Evolutionary conservation across 2,797 vertebrate species (phyloP), one percentile per base, ranked within the genome.

Genomic region (Acipenser ruthenus): DNA sequence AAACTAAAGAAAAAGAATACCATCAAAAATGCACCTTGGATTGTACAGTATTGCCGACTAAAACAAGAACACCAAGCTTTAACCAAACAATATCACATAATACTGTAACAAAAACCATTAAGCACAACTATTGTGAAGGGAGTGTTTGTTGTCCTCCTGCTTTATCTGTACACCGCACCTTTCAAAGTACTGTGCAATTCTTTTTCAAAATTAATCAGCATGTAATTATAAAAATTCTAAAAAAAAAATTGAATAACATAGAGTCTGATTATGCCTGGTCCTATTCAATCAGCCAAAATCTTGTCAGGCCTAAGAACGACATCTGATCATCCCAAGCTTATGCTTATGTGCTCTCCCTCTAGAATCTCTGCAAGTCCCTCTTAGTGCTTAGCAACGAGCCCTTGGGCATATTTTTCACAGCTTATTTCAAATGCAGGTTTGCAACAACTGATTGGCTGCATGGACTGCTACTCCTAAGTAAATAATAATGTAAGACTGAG

Each of bases 351-450:
- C 68, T 69, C 69, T 79, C 78, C 77, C 76, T 67, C 67, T 73
- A 72, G 80, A 77, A 80, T 77, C 67, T 64, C 71, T 75, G 72
- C 76, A 70, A 85, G 85, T 83, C 84, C 84, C 80, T 88, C 85
- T 87, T 83, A 88, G 82, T 87, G 88, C 89, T 89, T 90, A 89
- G 89, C 89, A 90, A 90, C 89, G 79, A 74, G 82, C 87, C 88
- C 87, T 81, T 84, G 85, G 88, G 87, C 86, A 85, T 86, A 82
- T 87, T 90, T 87, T 88, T 83, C 84, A 86, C 87, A 84, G 88
- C 84, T 88, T 88, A 87, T 88, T 89, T 89, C 88, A 88, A 83
- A 88, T 86, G 85, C 86, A 83, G 84, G 84, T 79, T 83, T 74
- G 75, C 69, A 51, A 71, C 79, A 77, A 80, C 52, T 82, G 86